A percentile compares a stretch with the other conserved stretches of the same genome.
These are phyloP conservation scores for Zeugodacus cucurbitae DNA, from an alignment of 1,140 invertebrate genomes.

Conservation along the genomic window DNA sequence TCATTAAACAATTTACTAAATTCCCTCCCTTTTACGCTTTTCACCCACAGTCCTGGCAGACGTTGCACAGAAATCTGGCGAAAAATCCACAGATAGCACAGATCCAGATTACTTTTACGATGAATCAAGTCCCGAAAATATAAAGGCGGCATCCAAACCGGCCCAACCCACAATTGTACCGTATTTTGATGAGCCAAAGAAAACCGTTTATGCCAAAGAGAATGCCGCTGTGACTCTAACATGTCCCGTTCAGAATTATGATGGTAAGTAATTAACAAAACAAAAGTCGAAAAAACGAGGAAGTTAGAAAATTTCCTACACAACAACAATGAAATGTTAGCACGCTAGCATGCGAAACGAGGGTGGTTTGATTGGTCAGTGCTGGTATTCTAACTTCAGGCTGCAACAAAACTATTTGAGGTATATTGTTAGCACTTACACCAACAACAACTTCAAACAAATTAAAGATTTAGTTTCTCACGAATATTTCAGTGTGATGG, in stretches of 20 bases:
- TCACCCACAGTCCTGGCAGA: not conserved
- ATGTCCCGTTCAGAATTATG: constrained; percentile 55
- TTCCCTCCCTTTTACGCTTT: not conserved
- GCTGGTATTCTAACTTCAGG: not conserved
- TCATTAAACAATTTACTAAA: not conserved
- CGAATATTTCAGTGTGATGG: too few species aligned
- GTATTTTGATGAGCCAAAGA: constrained; percentile 50
- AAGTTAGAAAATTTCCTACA: not conserved
- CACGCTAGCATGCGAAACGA: not conserved
- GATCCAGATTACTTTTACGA: constrained; percentile 44
- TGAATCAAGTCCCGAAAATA: constrained; percentile 43
- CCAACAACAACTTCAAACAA: too few species aligned
- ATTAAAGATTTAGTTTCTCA: too few species aligned
- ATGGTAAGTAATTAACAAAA: constrained; percentile 47
- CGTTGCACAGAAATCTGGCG: not conserved
- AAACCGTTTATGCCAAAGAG: constrained; percentile 45
- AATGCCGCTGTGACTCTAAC: constrained; percentile 50
- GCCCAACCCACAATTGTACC: constrained; percentile 44
- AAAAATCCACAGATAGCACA: not conserved
- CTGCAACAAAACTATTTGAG: too few species aligned
- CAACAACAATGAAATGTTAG: too few species aligned
- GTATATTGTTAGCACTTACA: too few species aligned
- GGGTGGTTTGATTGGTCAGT: not conserved
- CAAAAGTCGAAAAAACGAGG: not conserved
- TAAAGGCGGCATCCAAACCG: not conserved